Conservation (phyloP, 1,140 invertebrate genomes). For the Rhyzopertha dominica region DNA sequence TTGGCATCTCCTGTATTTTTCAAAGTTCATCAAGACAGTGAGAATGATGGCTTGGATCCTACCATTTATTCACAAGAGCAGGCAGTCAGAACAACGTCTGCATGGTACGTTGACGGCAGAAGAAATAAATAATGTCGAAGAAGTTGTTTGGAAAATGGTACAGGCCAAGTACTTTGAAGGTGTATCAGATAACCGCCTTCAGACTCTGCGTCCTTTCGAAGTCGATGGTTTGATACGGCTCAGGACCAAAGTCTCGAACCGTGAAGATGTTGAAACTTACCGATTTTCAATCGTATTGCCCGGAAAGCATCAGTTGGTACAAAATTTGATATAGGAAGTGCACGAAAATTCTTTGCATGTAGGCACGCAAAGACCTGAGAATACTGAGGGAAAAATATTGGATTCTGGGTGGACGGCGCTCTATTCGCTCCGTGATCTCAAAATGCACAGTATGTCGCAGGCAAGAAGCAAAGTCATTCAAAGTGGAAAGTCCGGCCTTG, state of each 20-base stretch:
- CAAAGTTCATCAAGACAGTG: conserved; percentile 30
- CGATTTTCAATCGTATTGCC: conserved; percentile 32
- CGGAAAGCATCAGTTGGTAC: conserved; percentile 21
- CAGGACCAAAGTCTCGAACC: conserved; percentile 28
- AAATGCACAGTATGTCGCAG: no score
- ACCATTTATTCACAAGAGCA: conserved; percentile 31
- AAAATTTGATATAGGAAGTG: conserved; percentile 23
- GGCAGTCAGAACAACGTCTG: conserved; percentile 13
- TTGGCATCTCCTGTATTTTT: conserved; percentile 19
- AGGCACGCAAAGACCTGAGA: conserved; percentile 24
- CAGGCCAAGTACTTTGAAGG: no score
- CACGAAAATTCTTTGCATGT: conserved; percentile 29
- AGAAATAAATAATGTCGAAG: conserved; percentile 28
- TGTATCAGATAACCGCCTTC: conserved; percentile 15
- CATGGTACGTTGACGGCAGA: conserved; percentile 18
- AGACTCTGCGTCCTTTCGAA: conserved; percentile 20
- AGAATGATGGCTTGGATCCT: conserved; percentile 29
- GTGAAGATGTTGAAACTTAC: conserved; percentile 24
- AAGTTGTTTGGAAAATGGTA: conserved; percentile 21
- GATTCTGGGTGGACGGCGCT: no score
- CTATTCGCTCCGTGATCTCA: no score
- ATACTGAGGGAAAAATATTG: no score
- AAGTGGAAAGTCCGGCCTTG: conserved; percentile 8
- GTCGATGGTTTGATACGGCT: conserved; percentile 29
- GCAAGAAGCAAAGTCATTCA: no score